Evolutionary conservation across 2,797 vertebrate species (phyloP).

Genomic region (Typhlichthys subterraneus): DNA sequence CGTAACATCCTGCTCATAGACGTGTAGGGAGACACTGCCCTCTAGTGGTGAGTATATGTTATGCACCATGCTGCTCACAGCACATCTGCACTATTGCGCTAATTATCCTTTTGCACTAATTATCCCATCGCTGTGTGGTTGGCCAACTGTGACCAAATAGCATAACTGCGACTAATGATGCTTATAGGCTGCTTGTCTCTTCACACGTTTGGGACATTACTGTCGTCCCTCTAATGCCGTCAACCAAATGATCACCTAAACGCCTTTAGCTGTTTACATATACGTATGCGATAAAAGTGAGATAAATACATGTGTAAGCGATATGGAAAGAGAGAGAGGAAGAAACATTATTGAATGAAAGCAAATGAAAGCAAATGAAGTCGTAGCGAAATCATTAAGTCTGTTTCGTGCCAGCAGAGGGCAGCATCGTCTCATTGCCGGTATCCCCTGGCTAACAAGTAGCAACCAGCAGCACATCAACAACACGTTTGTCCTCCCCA

Average conservation of each 20-base stretch:
- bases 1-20: background rate
- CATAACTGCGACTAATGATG: too few species aligned
- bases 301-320: background rate
- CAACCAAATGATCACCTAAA: too few species aligned
- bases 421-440: conserved; percentile 58
- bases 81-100: background rate
- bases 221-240: too few species aligned
- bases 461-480: conserved; percentile 3
- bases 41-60: conserved; percentile 35
- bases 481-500: conserved; percentile 1
- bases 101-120: background rate
- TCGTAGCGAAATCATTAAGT: too few species aligned
- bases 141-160: background rate
- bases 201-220: background rate
- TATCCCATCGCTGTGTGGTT: background rate
- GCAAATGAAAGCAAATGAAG: background rate
- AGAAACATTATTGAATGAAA: too few species aligned
- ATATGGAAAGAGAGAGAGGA: background rate
- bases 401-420: conserved; percentile 57
- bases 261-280: too few species aligned
- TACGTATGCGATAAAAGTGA: too few species aligned
- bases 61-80: conserved; percentile 8
- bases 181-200: background rate
- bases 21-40: conserved; percentile 49
- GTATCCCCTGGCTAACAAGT: background rate